Evolutionary conservation across 1,140 invertebrate genomes (phyloP).

Genomic region (Drosophila parvula): DNA sequence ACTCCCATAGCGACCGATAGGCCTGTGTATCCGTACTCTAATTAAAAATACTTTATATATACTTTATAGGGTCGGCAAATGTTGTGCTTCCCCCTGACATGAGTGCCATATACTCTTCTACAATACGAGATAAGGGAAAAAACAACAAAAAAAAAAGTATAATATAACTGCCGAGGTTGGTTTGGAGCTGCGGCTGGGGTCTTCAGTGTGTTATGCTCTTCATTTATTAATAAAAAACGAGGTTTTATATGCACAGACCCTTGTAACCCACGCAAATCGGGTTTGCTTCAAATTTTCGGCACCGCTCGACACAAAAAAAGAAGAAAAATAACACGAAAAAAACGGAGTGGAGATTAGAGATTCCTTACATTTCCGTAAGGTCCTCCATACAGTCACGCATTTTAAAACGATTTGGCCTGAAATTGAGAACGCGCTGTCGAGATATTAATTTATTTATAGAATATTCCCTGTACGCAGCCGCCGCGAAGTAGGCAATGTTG

Average conservation of each 20-base stretch:
- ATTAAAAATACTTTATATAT: slow-evolving; percentile 3
- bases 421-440: neutral
- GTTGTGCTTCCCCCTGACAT: neutral
- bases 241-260: slow-evolving; percentile 20
- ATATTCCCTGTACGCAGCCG: slow-evolving; percentile 17
- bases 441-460: slow-evolving; percentile 21
- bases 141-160: neutral
- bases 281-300: slow-evolving; percentile 18
- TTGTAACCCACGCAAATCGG: slow-evolving; percentile 15
- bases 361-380: slow-evolving; percentile 7
- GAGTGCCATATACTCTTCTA: slow-evolving; percentile 5
- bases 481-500: slow-evolving; percentile 9
- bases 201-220: slow-evolving; percentile 11
- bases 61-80: slow-evolving; percentile 8
- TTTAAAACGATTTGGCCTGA: slow-evolving; percentile 4
- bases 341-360: slow-evolving; percentile 14
- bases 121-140: neutral
- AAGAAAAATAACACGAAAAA: neutral
- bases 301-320: neutral
- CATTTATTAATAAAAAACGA: slow-evolving; percentile 24
- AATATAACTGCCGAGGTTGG: slow-evolving; percentile 5
- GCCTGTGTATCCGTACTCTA: slow-evolving; percentile 3
- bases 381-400: neutral
- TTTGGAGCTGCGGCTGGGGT: neutral
- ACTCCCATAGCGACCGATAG: neutral